phyloP scores from a whole-genome alignment of 37 sponge, comb jelly and placozoan species.

The Tethya wilhelma region DNA sequence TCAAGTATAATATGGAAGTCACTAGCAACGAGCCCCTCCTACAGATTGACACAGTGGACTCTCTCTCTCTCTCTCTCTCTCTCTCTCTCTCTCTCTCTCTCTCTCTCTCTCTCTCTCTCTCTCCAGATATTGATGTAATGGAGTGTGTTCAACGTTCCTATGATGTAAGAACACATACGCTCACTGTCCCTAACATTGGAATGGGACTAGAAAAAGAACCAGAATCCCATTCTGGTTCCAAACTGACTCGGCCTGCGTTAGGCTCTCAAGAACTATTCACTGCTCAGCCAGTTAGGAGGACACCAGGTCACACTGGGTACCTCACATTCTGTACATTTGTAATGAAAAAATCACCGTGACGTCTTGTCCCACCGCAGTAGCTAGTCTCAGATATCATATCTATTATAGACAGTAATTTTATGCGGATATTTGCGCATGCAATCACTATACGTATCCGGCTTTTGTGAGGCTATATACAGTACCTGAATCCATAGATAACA shows the following conservation, averaged over 20 bases:
- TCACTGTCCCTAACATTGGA: constrained; percentile 61
- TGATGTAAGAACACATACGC: constrained; percentile 41
- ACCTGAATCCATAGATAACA: no score
- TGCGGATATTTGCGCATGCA: neutral
- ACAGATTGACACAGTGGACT: no score
- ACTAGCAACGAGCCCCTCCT: no score
- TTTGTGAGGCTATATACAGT: no score
- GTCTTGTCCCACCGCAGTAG: neutral
- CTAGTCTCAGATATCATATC: neutral
- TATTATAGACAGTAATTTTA: neutral
- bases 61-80: no score
- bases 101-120: neutral
- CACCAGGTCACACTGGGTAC: constrained; percentile 93
- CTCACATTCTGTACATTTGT: constrained; percentile 35
- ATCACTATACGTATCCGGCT: no score
- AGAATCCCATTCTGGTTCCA: neutral
- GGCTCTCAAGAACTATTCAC: constrained; percentile 43
- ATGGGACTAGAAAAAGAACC: neutral
- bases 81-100: no score
- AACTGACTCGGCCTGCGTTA: constrained; percentile 9
- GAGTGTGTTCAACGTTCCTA: constrained; percentile 79
- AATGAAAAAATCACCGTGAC: neutral
- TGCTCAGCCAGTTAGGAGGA: constrained; percentile 67
- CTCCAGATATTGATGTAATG: constrained; percentile 72
- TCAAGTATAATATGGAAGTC: no score